A percentile compares a stretch with the other conserved stretches of the same genome.
Evolutionary conservation across 2,797 vertebrate genomes (phyloP).

Genomic region (Lagothrix lagotricha): DNA sequence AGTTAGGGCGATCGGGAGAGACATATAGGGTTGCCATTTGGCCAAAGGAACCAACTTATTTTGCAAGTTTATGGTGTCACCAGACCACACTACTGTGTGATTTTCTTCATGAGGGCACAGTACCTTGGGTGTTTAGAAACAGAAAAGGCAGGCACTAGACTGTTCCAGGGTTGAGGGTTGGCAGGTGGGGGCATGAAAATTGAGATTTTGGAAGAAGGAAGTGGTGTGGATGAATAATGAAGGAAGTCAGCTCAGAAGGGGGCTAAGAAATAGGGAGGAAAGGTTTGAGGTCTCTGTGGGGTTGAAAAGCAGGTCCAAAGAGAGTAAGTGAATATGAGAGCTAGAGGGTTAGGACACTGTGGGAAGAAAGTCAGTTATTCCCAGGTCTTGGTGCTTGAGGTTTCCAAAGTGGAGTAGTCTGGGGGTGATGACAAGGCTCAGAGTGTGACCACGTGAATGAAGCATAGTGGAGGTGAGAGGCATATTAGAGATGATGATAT

Average conservation of each 20-base stretch:
- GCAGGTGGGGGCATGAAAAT: neutral
- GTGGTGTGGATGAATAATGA: neutral
- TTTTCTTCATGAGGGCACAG: neutral
- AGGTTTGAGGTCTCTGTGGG: neutral
- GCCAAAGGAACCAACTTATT: neutral
- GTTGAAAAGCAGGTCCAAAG: neutral
- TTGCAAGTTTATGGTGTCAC: neutral
- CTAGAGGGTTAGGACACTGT: neutral
- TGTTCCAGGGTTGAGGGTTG: neutral
- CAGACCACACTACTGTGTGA: neutral
- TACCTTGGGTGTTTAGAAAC: neutral
- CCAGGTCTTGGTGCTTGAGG: neutral
- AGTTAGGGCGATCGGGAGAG: neutral
- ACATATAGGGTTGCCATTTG: neutral
- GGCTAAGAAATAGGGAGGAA: neutral
- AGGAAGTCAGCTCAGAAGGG: neutral
- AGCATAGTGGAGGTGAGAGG: neutral
- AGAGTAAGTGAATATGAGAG: neutral
- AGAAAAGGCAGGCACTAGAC: neutral
- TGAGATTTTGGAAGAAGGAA: too few relatives aligned
- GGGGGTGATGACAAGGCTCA: neutral
- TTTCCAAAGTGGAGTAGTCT: neutral
- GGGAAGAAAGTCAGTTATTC: neutral
- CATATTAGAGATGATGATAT: neutral
- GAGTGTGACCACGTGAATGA: neutral